Evolutionary conservation across 2,113 vertebrate species (phyloP).

Genomic region (Machaerirhynchus nigripectus): DNA sequence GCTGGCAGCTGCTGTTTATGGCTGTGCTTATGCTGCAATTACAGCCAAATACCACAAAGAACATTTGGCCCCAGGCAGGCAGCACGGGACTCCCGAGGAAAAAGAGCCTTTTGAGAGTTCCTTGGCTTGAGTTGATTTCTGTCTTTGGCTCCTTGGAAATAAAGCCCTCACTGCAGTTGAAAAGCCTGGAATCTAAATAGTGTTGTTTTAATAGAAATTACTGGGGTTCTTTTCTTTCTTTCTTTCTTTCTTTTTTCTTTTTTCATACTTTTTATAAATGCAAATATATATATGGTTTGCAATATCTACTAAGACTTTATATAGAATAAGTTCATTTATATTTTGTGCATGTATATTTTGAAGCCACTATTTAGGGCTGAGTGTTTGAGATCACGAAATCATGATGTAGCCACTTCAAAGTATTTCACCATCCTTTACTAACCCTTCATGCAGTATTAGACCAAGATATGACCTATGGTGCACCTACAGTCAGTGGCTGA

Average conservation of each 20-base stretch:
- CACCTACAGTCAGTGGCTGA: background rate
- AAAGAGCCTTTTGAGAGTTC: slow-evolving; percentile 79
- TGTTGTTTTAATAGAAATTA: background rate
- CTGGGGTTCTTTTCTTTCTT: background rate
- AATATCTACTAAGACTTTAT: background rate
- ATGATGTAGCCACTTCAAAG: background rate
- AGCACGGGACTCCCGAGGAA: slow-evolving; percentile 56
- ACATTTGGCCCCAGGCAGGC: slow-evolving; percentile 36
- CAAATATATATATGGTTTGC: background rate
- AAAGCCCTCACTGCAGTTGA: background rate
- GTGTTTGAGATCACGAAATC: background rate
- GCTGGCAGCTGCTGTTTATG: slow-evolving; percentile 90
- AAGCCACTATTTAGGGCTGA: background rate
- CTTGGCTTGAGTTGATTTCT: slow-evolving; percentile 69
- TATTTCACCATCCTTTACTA: background rate
- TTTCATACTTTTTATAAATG: background rate
- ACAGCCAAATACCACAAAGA: slow-evolving; percentile 85
- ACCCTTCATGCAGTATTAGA: background rate
- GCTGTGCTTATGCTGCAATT: slow-evolving; percentile 91
- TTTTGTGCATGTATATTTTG: background rate
- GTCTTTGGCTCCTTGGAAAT: background rate
- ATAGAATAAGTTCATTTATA: background rate
- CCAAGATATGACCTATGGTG: background rate
- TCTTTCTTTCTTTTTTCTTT: background rate
- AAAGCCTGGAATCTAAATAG: background rate